Base-by-base conservation (phyloP, 2,888 invertebrate species). In the Trisateles emortualis region DNA sequence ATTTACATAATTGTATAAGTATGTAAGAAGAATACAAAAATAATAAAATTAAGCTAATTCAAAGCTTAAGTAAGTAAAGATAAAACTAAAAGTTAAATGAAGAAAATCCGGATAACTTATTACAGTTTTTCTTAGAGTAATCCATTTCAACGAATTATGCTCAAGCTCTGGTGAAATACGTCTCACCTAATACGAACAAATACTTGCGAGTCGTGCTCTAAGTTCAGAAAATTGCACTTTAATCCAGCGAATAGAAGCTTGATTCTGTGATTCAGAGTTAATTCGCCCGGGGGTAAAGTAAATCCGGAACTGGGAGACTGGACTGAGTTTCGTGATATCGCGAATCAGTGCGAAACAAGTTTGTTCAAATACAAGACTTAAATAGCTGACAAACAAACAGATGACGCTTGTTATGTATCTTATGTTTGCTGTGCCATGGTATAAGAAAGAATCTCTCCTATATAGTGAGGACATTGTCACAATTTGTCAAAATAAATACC, bases 141-240 rank as follows among this genome's bases (percentile, higher is more conserved):
- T 36, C 6, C 4, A 16, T 36, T 19, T 36, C 9, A 19, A 19
- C 10, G 36, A 36, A 8, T 36, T 36, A 36, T 36, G 36, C 8
- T 26, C 8, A 8, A 26, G 8, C 8, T 26, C 1, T 8, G 26
- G 1, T 26, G 26, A 26, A 8, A 26, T 26, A 3, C 9, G 9
- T n/a, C n/a, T 10, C 36, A 36, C 36, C 19, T 50, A 57, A 68
- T 64, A 52, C 49, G 19, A 16, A 56, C 13, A 35, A 50, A 36
- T 56, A 41, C 43, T 68, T 67, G 52, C n/a, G n/a, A n/a, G 50
- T 5, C 47, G 39, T 47, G 44, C 53, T 51, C 42, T 53, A 35
- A 44, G 46, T 63, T 63, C 16, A 43, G 54, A 36, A 51, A 53
- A 66, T 53, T 65, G 42, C 42, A 60, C 29, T 60, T 65, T 65